Evolutionary conservation across 2,888 invertebrate species (phyloP).

Genomic region (Argynnis bischoffii): DNA sequence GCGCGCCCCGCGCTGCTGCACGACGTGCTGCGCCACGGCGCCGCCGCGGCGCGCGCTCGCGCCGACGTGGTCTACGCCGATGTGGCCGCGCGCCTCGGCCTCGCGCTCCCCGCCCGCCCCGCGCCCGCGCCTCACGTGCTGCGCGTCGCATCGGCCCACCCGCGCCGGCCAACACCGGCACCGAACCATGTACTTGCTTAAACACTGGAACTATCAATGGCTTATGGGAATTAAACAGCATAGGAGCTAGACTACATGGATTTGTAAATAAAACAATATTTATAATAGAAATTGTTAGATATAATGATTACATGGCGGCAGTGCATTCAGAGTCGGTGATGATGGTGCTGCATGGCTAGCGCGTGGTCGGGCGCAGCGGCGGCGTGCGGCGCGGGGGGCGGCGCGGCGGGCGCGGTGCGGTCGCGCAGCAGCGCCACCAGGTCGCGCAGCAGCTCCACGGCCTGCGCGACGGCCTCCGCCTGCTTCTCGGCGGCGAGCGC

Average conservation of each 20-base stretch:
- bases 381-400: conserved; percentile 51
- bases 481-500: conserved; percentile 75
- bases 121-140: conserved; percentile 14
- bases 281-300: conserved; percentile 1
- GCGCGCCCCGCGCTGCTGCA: conserved; percentile 80
- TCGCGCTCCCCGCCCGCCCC: conserved; percentile 32
- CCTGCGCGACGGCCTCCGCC: conserved; percentile 66
- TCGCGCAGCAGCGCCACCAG: conserved; percentile 81
- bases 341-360: conserved; percentile 44
- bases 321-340: conserved; percentile 40
- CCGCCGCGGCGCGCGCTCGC: conserved; percentile 83
- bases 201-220: too few species aligned
- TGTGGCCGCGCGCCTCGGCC: conserved; percentile 77
- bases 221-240: too few species aligned
- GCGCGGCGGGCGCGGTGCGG: conserved; percentile 71
- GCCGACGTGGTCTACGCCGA: conserved; percentile 84
- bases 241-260: not conserved
- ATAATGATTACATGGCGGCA: not conserved
- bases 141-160: not conserved
- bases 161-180: not conserved
- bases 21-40: conserved; percentile 84
- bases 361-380: conserved; percentile 60
- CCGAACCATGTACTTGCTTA: too few species aligned
- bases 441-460: conserved; percentile 61
- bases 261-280: conserved; percentile 11